Percentiles rank a stretch among this genome's conserved stretches.
phyloP scores from a whole-genome alignment of 64 coral and sea anemone genomes.

The Montipora efflorescens region DNA sequence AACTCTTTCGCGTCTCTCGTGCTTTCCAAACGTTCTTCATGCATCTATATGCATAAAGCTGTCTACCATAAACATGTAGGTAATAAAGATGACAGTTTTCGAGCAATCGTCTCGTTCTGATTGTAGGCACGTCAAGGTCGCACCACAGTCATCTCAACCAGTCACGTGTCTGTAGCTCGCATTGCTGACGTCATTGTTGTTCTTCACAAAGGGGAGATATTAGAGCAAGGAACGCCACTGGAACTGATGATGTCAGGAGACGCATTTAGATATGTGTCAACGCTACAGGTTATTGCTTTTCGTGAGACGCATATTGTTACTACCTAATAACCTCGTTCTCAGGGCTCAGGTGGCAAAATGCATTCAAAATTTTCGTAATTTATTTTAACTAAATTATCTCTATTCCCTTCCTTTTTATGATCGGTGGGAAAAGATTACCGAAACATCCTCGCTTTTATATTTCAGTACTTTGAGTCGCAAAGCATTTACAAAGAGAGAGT shows the following conservation, averaged over 20 bases:
- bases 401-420: too few relatives aligned
- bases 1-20: too few relatives aligned
- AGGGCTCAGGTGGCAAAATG: too few relatives aligned
- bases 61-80: neutral
- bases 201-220: slow-evolving; percentile 68
- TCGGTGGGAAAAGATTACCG: too few relatives aligned
- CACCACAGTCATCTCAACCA: slow-evolving; percentile 78
- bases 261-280: slow-evolving; percentile 77
- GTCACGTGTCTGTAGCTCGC: slow-evolving; percentile 80
- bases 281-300: slow-evolving; percentile 61
- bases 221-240: slow-evolving; percentile 63
- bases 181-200: slow-evolving; percentile 75
- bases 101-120: neutral
- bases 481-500: neutral
- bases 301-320: neutral
- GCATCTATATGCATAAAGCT: too few relatives aligned
- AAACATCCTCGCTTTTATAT: neutral
- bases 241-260: slow-evolving; percentile 63
- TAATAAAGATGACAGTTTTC: neutral
- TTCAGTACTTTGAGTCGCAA: slow-evolving; percentile 23
- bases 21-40: too few relatives aligned
- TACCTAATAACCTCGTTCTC: too few relatives aligned
- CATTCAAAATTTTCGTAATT: too few relatives aligned
- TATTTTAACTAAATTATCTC: too few relatives aligned
- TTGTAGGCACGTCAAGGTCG: slow-evolving; percentile 74